A percentile compares a stretch with the other conserved stretches of the same genome.
Conservation (phyloP, 2,888 invertebrate genomes). For the Anorthoa munda region DNA sequence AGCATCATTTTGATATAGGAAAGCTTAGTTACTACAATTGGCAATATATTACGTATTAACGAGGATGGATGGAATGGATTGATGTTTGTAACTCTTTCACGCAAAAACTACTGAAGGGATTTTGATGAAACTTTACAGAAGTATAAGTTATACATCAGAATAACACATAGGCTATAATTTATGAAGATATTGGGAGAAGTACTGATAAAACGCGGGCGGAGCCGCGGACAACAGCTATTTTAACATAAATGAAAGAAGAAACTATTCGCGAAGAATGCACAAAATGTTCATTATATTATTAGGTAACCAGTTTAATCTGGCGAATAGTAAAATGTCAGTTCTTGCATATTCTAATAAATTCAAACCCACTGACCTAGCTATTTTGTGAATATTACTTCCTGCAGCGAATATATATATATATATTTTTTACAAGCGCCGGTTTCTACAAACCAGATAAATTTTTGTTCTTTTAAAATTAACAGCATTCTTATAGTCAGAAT, state of each 20-base stretch:
- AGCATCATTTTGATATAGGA: background rate
- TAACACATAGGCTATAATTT: no score
- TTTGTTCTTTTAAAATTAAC: background rate
- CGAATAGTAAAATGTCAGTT: slow-evolving; percentile 30
- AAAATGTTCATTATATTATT: slow-evolving; percentile 40
- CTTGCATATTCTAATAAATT: slow-evolving; percentile 32
- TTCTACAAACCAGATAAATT: background rate
- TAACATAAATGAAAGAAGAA: slow-evolving; percentile 7
- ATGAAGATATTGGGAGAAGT: no score
- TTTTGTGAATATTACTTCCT: background rate
- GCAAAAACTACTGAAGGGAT: no score
- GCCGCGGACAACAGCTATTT: no score
- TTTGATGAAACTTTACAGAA: no score
- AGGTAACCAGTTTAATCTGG: slow-evolving; percentile 34
- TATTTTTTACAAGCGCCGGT: no score
- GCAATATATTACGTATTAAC: background rate
- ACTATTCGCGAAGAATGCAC: slow-evolving; percentile 8
- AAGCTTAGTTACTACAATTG: background rate
- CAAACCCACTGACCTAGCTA: slow-evolving; percentile 34
- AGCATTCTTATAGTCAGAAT: no score
- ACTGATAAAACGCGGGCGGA: no score
- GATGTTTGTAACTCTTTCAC: no score
- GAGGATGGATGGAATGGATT: no score
- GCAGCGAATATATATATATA: no score
- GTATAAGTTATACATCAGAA: no score